Percentiles rank a stretch among this genome's conserved stretches.
phyloP scores from a whole-genome alignment of 1,140 invertebrate genomes.

The Grapholita molesta region DNA sequence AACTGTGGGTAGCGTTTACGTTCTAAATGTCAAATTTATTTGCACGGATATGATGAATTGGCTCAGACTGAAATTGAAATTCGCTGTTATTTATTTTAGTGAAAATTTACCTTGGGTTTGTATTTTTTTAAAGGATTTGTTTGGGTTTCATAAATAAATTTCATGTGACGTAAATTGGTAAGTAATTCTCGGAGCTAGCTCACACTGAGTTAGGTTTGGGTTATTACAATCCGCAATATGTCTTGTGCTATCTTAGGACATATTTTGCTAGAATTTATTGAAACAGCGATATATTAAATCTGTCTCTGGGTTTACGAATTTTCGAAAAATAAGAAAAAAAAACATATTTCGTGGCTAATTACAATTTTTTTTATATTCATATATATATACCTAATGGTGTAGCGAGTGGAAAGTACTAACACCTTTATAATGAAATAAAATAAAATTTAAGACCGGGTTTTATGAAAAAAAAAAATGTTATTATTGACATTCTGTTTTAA shows the following conservation, averaged over 20 bases:
- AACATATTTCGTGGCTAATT: too few species aligned
- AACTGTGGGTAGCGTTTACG: constrained; percentile 37
- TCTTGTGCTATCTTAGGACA: not conserved
- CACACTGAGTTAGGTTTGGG: not conserved
- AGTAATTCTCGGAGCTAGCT: not conserved
- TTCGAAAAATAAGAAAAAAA: too few species aligned
- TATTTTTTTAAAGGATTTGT: not conserved
- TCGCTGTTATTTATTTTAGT: not conserved
- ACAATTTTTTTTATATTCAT: too few species aligned
- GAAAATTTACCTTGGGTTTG: not conserved
- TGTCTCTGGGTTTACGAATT: too few species aligned
- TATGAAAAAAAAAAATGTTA: too few species aligned
- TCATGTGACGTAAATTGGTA: not conserved
- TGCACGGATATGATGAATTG: not conserved
- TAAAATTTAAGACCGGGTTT: too few species aligned
- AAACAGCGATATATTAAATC: too few species aligned
- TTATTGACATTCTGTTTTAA: too few species aligned
- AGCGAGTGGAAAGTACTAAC: too few species aligned
- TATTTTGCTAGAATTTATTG: too few species aligned
- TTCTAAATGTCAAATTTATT: constrained; percentile 23
- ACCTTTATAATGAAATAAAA: too few species aligned
- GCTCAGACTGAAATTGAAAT: not conserved
- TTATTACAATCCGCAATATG: not conserved
- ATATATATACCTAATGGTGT: too few species aligned
- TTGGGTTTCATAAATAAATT: not conserved